These are phyloP conservation scores for Tortricodes alternella DNA, from an alignment of 2,888 invertebrate species.

Conservation along the genomic window DNA sequence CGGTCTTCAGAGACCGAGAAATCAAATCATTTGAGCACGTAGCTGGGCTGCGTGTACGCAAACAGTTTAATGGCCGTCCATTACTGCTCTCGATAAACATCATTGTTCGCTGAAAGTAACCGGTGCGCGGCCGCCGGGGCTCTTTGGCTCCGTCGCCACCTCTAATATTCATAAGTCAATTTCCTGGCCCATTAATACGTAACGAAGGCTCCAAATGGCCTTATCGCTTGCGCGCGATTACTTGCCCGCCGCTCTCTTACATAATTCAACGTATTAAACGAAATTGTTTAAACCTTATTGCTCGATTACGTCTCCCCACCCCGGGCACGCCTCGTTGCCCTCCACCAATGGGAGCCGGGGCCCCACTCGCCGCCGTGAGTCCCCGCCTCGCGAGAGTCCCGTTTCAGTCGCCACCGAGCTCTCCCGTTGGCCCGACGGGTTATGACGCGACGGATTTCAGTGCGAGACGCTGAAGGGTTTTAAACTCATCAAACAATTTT, in stretches of 20 bases:
- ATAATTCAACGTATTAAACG: conserved; percentile 84
- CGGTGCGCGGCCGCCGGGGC: conserved; percentile 60
- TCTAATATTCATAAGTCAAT: conserved; percentile 84
- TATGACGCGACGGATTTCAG: conserved; percentile 49
- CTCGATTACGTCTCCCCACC: conserved; percentile 81
- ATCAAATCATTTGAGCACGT: not conserved
- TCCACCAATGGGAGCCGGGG: conserved; percentile 64
- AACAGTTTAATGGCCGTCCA: conserved; percentile 70
- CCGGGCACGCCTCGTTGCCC: conserved; percentile 75
- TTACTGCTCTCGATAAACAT: conserved; percentile 75
- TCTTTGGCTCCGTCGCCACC: conserved; percentile 75
- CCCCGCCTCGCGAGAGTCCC: conserved; percentile 56
- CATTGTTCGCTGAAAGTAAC: conserved; percentile 48
- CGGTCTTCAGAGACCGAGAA: too few species aligned
- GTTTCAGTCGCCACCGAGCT: conserved; percentile 52
- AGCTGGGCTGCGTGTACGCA: conserved; percentile 42
- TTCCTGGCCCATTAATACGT: conserved; percentile 83
- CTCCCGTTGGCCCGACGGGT: conserved; percentile 5
- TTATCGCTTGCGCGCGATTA: conserved; percentile 83
- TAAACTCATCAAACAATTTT: conserved; percentile 7
- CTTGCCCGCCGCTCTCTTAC: conserved; percentile 82
- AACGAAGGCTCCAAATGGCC: conserved; percentile 83
- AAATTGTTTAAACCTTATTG: conserved; percentile 84
- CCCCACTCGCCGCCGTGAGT: conserved; percentile 49
- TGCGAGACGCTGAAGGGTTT: conserved; percentile 37